Base-by-base conservation (phyloP, 2,797 vertebrate species). In the Podargus strigoides region DNA sequence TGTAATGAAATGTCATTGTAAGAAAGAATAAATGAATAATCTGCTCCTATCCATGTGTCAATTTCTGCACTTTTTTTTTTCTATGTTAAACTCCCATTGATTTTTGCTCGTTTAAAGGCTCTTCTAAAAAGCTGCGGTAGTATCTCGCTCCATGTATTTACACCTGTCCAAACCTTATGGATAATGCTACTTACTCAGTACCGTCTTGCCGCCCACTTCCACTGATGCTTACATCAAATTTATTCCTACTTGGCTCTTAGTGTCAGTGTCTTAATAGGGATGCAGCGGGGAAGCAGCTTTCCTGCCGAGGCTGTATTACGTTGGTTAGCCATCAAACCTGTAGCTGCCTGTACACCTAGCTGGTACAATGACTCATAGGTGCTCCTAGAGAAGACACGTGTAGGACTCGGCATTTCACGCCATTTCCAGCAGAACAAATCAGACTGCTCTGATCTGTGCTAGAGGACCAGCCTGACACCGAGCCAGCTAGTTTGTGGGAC, bases 21-120 rank as follows among this genome's bases (percentile, higher is more conserved):
- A 94, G 87, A 87, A 90, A 79, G 32, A 92, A 89, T 50, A 87
- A 93, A 92, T 89, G 2, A 91, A 93, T 82, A 85, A 80, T 89
- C 86, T 93, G 63, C 46, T 83, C n/a, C 50, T 75, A 79, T 26
- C 58, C 42, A 28, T 49, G 50, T 67, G 72, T 49, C 85, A 90
- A 27, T 73, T 95, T 85, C 50, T 91, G 85, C 41, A 53, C 30
- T 93, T 94, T 41, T 58, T 41, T 58, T 55, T 56, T 82, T 75
- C 81, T 39, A 84, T 30, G 66, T 24, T 8, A 88, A 93, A 32
- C 30, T 84, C 37, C 36, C 58, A 72, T 36, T 80, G 89, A 84
- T 62, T 89, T 94, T 70, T 82, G 36, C 23, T n/a, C 42, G 20
- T 85, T 86, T 84, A 90, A 89, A 78, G 36, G 42, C n/a, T 84